Percentiles rank a stretch among this genome's conserved stretches.
phyloP scores from a whole-genome alignment of 2,113 vertebrate species.

The Prinia subflava region DNA sequence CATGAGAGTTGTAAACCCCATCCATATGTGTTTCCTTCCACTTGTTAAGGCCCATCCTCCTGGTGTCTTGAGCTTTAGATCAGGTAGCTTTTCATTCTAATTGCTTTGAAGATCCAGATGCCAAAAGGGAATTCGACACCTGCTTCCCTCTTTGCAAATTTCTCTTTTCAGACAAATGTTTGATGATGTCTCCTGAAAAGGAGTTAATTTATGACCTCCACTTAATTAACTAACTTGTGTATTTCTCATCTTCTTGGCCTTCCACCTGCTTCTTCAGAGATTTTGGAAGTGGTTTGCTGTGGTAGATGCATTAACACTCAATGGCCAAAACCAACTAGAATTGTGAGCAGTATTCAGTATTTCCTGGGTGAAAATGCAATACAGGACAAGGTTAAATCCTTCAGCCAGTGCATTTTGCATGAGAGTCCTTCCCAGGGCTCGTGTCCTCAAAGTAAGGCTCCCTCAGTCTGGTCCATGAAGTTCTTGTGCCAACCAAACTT shows the following conservation, averaged over 20 bases:
- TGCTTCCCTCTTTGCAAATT: conserved; percentile 24
- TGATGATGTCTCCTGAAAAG: background rate
- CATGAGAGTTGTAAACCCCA: background rate
- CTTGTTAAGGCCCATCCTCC: background rate
- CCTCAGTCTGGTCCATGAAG: background rate
- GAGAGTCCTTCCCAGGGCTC: background rate
- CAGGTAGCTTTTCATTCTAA: conserved; percentile 31
- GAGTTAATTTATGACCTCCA: background rate
- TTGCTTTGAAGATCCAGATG: background rate
- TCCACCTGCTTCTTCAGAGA: conserved; percentile 15
- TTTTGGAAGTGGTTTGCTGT: background rate
- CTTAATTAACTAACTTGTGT: background rate
- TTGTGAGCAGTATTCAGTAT: background rate
- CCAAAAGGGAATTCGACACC: background rate
- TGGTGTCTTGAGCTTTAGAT: background rate
- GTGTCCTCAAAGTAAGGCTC: background rate
- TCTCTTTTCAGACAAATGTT: background rate
- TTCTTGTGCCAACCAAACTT: background rate
- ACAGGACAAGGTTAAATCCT: background rate
- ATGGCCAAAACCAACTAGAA: background rate
- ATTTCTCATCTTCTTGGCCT: background rate
- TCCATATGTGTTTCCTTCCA: background rate
- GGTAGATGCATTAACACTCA: background rate
- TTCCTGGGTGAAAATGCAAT: background rate
- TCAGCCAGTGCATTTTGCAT: background rate